Base-by-base conservation (phyloP, 2,888 invertebrate species). In the Synanthedon vespiformis region DNA sequence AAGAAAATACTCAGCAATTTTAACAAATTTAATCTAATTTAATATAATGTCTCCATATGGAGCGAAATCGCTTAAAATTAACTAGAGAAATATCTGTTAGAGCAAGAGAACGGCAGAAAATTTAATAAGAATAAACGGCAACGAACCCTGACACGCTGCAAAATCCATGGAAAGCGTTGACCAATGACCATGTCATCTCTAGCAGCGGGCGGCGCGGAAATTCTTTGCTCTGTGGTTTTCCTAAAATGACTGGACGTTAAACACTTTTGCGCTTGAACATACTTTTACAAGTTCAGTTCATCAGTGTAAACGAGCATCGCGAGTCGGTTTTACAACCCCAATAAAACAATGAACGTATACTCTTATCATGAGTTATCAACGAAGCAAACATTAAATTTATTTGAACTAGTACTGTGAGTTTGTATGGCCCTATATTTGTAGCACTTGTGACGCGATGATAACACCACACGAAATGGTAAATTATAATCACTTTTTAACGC, bases 301-400 rank as follows among this genome's bases (percentile, higher is more conserved):
- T 61, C 63, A 62, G 53, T 57, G 61, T 61, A 60, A 61, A 63
- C 57, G 60, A 59, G 58, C 61, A 56, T 48, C 13, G 60, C 65
- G 68, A 67, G 64, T 60, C 67, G 64, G 63, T 78, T 44, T 77
- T 77, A 78, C 77, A 72, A 68, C 82, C 73, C 71, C 80, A 81
- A 83, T 86, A 85, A 86, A 86, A 85, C 86, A 84, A 86, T 85
- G 79, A 80, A 74, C 72, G 70, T 63, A 34, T 34, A 41, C 54
- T 64, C 75, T 85, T 86, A 85, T 85, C 85, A 78, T 67, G 55
- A 63, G 70, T 77, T 82, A 81, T 82, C 81, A 81, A 73, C 74
- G 65, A 68, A 70, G 75, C 80, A 80, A 81, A 81, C 80, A 81
- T 75, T 66, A 67, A 79, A 74, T 77, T 72, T 82, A 80, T 82